Conservation (phyloP, 2,797 vertebrate species). For the Eulemur albifrons region DNA sequence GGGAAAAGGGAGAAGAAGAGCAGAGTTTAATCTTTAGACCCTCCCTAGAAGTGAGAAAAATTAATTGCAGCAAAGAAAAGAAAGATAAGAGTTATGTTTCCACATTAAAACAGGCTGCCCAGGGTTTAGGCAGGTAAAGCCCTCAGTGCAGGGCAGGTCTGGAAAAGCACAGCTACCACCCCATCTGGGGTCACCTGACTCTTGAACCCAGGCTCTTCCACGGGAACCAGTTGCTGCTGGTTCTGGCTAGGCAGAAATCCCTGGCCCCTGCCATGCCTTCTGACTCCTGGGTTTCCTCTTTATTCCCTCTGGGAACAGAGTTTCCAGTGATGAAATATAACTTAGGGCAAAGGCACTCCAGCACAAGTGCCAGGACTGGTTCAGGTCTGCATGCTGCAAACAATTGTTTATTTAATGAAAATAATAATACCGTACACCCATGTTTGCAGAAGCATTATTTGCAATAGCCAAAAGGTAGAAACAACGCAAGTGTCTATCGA, state of each 20-base stretch:
- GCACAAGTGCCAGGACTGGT: background rate
- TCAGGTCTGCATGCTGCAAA: background rate
- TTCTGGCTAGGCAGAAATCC: background rate
- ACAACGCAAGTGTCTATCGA: background rate
- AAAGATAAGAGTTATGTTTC: background rate
- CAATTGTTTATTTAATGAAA: background rate
- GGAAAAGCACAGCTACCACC: too few relatives aligned
- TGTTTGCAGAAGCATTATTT: background rate
- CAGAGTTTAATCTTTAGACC: background rate
- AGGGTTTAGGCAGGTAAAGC: background rate
- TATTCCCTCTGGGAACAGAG: background rate
- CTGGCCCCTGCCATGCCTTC: background rate
- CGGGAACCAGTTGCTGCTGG: background rate
- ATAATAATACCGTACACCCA: background rate
- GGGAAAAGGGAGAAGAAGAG: background rate
- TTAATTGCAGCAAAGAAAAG: background rate
- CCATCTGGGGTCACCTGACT: background rate
- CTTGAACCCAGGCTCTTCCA: background rate
- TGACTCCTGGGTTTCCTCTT: background rate
- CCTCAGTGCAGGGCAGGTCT: background rate
- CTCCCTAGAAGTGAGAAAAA: background rate
- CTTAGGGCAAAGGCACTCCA: background rate
- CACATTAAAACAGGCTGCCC: background rate
- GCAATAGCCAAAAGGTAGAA: background rate
- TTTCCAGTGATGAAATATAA: background rate